Base-by-base conservation (phyloP, 2,888 invertebrate genomes). In the Magallana nippona region DNA sequence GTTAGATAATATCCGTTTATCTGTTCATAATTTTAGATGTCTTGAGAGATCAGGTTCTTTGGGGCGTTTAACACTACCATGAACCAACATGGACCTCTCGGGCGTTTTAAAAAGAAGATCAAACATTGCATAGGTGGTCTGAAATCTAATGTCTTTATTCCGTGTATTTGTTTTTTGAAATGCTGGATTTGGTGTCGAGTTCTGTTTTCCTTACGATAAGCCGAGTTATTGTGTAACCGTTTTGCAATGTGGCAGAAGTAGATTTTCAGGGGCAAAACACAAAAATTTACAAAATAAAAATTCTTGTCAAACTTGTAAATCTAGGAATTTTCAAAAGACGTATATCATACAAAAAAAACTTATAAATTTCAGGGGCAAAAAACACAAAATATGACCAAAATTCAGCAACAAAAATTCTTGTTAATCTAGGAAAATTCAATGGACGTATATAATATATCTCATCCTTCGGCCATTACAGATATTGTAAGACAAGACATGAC, bases 21-120 rank as follows among this genome's bases (percentile, higher is more conserved):
- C 79, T 32, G 58, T 71, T 55, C 56, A 80, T 84, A 84, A 84
- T 84, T 84, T 84, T 78, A 84, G 82, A 80, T 71, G 84, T 44
- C 82, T 77, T 82, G 84, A 79, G n/a, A 82, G 82, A 77, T 77
- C 81, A 55, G 79, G 79, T 84, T 84, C 79, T 80, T 80, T 82
- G 44, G 55, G 27, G 57, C 82, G 57, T 78, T 82, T 56, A 79
- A 79, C 79, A 79, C 57, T 17, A 10, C 56, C 57, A 22, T 56
- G 79, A 57, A 79, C 57, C 22, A 56, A 57, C 27, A 79, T 27
- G 56, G 57, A 79, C 57, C 57, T 56, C 27, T 57, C 19, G 15
- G 15, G 79, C 22, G 19, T n/a, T 79, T 79, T 17, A n/a, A 62
- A 44, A 44, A 22, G 19, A 19, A 71, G 55, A 55, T 82, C 63